A percentile compares a stretch with the other conserved stretches of the same genome.
These are phyloP conservation scores for Balearica regulorum DNA, from an alignment of 2,797 vertebrate species.

Conservation along the genomic window DNA sequence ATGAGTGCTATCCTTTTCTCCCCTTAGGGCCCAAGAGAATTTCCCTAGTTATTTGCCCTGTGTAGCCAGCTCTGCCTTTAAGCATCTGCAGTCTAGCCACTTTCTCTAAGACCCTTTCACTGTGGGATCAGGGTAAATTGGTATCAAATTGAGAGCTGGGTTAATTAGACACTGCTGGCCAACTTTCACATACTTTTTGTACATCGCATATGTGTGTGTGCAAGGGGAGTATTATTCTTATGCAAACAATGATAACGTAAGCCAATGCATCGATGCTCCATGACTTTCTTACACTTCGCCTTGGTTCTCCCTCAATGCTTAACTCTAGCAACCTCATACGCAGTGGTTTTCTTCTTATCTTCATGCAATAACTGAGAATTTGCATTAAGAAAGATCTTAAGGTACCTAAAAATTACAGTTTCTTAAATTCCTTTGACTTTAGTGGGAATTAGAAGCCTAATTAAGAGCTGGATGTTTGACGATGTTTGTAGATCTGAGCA, in stretches of 20 bases:
- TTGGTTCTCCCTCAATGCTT: background rate
- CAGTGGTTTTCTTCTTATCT: background rate
- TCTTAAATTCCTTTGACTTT: background rate
- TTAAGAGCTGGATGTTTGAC: background rate
- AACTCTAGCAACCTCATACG: background rate
- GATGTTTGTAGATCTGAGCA: background rate
- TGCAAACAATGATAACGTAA: background rate
- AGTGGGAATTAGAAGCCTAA: background rate
- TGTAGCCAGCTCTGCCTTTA: background rate
- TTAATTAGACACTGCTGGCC: background rate
- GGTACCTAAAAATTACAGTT: background rate
- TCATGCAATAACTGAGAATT: background rate
- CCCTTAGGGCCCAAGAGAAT: conserved; percentile 9
- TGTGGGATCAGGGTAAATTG: background rate
- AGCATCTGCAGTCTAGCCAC: background rate
- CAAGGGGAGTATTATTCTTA: background rate
- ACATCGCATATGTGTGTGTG: background rate
- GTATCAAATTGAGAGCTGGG: background rate
- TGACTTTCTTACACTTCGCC: background rate
- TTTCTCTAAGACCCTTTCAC: background rate
- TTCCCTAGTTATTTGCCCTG: conserved; percentile 4
- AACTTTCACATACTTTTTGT: background rate
- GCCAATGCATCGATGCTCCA: background rate
- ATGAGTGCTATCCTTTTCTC: background rate
- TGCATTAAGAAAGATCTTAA: background rate